Evolutionary conservation across 2,888 invertebrate species (phyloP), one percentile per base, ranked within the genome.

Genomic region (Portevinia maculata): DNA sequence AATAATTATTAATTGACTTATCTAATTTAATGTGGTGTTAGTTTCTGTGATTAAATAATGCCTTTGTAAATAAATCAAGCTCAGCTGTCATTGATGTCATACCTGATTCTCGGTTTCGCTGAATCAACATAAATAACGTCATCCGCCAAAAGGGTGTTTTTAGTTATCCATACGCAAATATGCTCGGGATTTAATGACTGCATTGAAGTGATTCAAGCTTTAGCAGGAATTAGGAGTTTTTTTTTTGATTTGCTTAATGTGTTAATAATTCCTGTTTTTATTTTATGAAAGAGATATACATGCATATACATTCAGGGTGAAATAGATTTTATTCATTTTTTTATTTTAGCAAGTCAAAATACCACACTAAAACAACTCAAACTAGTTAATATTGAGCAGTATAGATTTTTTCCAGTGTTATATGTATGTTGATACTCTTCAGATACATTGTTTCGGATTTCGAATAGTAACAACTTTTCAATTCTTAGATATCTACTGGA

Each of bases 101-200:
- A 57, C 59, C 50, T 44, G 39, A 52, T 79, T 75, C 74, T 62
- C 24, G 24, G 24, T 24, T 24, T 24, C 37, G 44, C 37, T 62
- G 69, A 75, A 75, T 79, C 57, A 79, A 79, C 62, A 79, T 69
- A 79, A 74, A 79, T 69, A 79, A 74, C 74, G 74, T 79, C 79
- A 79, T 74, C 39, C 28, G n/a, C 59, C 41, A 78, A 64, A 41
- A 57, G 57, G 50, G 28, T 41, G 28, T 41, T 59, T 39, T 64
- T 37, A 39, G 39, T 50, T 59, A 67, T 8, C 37, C 48, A 34
- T 79, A 55, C 75, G 75, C 69, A 75, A 79, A 79, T 79, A 69
- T 67, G 67, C 59, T 73, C 34, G 9, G 32, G 60, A 9, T 32
- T 52, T 53, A 24, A 52, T 21, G 41, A 21, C 11, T 53, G 57